Percentiles rank a stretch among this genome's conserved stretches.
Conservation (phyloP, 2,797 vertebrate species). For the Gymnopithys bicolor region DNA sequence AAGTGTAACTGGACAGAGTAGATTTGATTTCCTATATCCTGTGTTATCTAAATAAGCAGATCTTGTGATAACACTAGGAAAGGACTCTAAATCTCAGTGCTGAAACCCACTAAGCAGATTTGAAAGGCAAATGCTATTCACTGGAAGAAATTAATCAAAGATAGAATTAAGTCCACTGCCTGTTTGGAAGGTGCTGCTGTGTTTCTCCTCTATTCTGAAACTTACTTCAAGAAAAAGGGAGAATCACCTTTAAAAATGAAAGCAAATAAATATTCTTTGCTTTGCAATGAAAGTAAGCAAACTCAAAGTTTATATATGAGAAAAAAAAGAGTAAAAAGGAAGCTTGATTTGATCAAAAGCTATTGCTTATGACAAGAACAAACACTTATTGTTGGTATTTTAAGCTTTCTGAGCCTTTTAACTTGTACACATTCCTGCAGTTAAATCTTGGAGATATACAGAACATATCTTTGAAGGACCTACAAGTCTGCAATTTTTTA, state of each 20-base stretch:
- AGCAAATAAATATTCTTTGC: accelerated
- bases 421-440: neutral
- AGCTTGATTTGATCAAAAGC: neutral
- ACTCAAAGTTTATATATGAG: neutral
- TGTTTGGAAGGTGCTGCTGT: neutral
- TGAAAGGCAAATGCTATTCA: neutral
- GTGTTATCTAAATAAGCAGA: neutral
- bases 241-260: neutral
- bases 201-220: neutral
- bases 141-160: neutral
- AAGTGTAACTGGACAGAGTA: neutral
- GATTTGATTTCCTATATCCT: neutral
- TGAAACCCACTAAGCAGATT: neutral
- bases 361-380: neutral
- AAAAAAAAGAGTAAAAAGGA: neutral
- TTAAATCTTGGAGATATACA: neutral
- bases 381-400: neutral
- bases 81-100: neutral
- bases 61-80: neutral
- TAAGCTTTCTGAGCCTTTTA: neutral
- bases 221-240: neutral
- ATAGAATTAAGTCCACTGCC: neutral
- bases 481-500: neutral
- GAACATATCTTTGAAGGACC: neutral
- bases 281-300: neutral